These are phyloP conservation scores for Galbula dea DNA, from an alignment of 2,113 vertebrate species.

Conservation along the genomic window DNA sequence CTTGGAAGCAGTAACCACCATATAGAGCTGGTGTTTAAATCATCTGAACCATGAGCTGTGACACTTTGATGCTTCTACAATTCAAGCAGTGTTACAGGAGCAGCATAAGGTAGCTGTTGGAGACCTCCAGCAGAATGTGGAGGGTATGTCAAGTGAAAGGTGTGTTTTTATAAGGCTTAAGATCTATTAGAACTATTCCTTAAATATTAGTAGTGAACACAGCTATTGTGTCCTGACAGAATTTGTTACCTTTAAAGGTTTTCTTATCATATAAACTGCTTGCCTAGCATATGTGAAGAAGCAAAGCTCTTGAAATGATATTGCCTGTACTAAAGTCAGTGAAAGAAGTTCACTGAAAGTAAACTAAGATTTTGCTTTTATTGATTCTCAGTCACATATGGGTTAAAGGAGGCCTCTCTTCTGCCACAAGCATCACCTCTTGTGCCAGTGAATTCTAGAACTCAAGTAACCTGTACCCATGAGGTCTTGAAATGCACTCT, in stretches of 20 bases:
- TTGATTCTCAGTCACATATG: background rate
- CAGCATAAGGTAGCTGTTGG: background rate
- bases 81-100: background rate
- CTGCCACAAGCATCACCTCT: background rate
- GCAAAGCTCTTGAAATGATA: background rate
- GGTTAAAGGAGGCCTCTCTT: background rate
- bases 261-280: background rate
- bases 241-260: background rate
- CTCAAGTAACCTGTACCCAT: background rate
- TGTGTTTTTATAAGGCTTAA: background rate
- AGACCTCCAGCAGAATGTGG: background rate
- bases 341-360: background rate
- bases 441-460: background rate
- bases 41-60: background rate
- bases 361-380: background rate
- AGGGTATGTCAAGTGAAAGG: background rate
- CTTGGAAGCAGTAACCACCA: background rate
- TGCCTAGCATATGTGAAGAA: accelerated
- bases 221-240: background rate
- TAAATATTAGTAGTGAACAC: background rate
- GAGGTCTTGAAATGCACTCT: background rate
- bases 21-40: background rate
- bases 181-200: background rate
- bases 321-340: background rate
- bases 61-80: background rate